Base-by-base conservation (phyloP, 2,113 vertebrate genomes). In the Sciurus niger region DNA sequence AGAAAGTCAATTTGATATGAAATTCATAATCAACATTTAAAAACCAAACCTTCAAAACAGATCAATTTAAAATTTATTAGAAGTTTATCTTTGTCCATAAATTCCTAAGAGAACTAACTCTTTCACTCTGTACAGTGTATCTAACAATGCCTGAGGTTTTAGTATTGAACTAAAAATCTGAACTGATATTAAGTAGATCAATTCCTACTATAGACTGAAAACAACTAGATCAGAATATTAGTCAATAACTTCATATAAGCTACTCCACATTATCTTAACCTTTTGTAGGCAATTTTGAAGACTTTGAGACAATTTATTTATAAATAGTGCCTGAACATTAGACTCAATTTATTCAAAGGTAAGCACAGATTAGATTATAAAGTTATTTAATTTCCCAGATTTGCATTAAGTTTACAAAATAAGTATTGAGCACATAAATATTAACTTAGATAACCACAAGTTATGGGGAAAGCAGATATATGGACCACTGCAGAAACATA, bases 391-490 rank as follows among this genome's bases (percentile, higher is more conserved):
- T 82, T 95, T 95, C 89, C 60, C 91, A 97, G 78, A 91, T 95
- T 96, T 97, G 89, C 90, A 94, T 96, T 96, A 97, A 95, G 94
- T 88, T 96, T 95, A 97, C 90, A 96, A 95, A 97, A 84, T 95
- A 97, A 89, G 95, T 77, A 96, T 73, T 89, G 86, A 92, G 43
- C 87, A 97, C 48, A 97, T 95, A 96, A 97, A 97, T 97, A 98
- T 97, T 97, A 97, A 97, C 95, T 97, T 96, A 97, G 94, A 88
- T 92, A 96, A 96, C 67, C 92, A 97, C 85, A 93, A 77, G 94
- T 86, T 92, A 94, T 70, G 91, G 53, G 73, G 72, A 95, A 95
- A 96, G 83, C 51, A 97, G 76, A 95, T 88, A 91, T 77, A 98
- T 73, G 92, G 90, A 95, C 73, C 51, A 55, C 13, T 92, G 84